Evolutionary conservation across 2,113 vertebrate genomes (phyloP), one percentile per base, ranked within the genome.

Genomic region (Rhynchopsitta pachyrhyncha): DNA sequence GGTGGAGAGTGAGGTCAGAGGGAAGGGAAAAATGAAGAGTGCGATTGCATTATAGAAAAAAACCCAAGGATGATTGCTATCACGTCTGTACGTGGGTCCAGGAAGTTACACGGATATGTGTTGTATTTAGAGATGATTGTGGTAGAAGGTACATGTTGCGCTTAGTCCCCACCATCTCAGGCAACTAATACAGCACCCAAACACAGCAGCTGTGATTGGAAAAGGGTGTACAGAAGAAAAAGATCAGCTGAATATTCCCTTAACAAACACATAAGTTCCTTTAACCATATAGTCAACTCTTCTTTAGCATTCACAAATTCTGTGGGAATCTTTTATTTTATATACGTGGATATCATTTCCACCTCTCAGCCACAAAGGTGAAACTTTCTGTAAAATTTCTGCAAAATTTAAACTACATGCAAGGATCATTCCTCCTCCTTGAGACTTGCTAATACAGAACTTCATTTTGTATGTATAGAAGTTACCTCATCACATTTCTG

Each of bases 281-380:
- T 76, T 44, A 71, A 25, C 13, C 39, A 22, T 24, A 5, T 13
- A 2, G 5, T 17, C 5, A 75, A 6, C 5, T 90, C 31, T 47
- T 44, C 49, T 47, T 66, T n/a, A 24, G 3, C 1, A 46, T 71
- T 49, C 27, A 69, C 6, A 71, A 6, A 42, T 49, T 39, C 10
- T 50, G 23, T 18, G 31, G 15, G 23, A 83, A 46, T 47, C 3
- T 39, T 69, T 53, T 22, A 1, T 62, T 80, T 62, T 50, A 20
- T 2, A 1, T 11, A 1, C 3, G 7, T 17, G n/a, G 10, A 5
- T 49, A 25, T 24, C 11, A 11, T 11, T 23, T 17, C 3, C 14
- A 27, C 12, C 14, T 82, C 33, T 59, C 27, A 53, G 31, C 5
- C 31, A 3, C 9, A 18, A 35, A 22, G 15, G 0, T 6, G 17